phyloP scores from a whole-genome alignment of 2,888 invertebrate genomes.

The Drosophila prostipennis region DNA sequence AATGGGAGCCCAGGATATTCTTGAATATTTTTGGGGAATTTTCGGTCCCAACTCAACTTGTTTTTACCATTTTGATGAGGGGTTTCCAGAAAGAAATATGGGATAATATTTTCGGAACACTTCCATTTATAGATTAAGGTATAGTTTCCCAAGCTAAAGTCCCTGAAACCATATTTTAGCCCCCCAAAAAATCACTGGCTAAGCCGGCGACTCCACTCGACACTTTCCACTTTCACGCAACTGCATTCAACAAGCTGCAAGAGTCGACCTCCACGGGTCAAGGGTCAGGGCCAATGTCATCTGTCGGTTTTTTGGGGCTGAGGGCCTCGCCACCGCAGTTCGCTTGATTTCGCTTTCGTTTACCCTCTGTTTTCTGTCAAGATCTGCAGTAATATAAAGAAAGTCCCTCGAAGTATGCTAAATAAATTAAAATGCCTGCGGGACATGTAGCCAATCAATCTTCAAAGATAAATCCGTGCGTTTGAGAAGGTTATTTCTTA shows the following conservation, averaged over 20 bases:
- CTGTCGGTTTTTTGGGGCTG: constrained; percentile 15
- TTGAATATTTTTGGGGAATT: no score
- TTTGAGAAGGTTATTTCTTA: neutral
- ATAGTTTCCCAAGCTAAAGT: no score
- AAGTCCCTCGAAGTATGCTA: neutral
- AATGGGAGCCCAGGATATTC: no score
- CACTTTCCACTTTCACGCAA: constrained; percentile 3
- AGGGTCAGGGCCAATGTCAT: constrained; percentile 63
- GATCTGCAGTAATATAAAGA: no score
- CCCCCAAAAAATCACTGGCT: neutral
- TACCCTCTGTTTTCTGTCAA: neutral
- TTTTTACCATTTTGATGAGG: neutral
- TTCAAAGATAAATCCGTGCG: neutral
- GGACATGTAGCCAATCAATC: constrained; percentile 12
- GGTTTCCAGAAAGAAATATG: neutral
- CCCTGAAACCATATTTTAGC: no score
- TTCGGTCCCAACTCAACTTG: neutral
- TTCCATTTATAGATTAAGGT: no score
- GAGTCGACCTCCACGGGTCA: constrained; percentile 57
- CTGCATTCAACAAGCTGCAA: constrained; percentile 69
- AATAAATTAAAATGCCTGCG: constrained; percentile 1
- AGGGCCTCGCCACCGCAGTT: constrained; percentile 9
- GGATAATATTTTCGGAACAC: neutral
- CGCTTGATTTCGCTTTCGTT: constrained; percentile 8
- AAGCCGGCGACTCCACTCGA: constrained; percentile 1